Evolutionary conservation across 1,140 invertebrate genomes (phyloP), one percentile per base, ranked within the genome.

Genomic region (Holcopasites calliopsidis): DNA sequence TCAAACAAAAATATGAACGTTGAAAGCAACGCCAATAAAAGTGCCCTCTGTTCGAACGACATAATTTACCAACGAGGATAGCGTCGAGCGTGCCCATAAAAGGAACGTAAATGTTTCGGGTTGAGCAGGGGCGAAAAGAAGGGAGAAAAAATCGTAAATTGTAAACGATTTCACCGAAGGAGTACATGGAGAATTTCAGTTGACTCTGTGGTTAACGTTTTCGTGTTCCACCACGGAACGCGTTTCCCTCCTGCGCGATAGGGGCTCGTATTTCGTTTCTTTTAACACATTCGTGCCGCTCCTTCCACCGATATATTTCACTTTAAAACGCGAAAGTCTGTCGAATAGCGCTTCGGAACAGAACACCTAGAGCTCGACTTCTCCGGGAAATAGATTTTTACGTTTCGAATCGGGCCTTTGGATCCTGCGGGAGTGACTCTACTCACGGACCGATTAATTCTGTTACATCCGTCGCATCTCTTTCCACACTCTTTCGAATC

Each of bases 131-230:
- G 0, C 4, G 16, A 0, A 26, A 5, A 26, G 2, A n/a, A n/a
- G n/a, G n/a, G n/a, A 21, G 38, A 64, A 28, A 70, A 72, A 72
- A 64, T 72, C 70, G 70, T 62, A 72, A 64, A 72, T 71, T 61
- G 33, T 52, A 35, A 71, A 58, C 40, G n/a, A 47, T 16, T 7
- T 2, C 35, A 8, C 0, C 3, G 47, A 21, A 40, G 28, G 26
- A 62, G 23, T 35, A 72, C 23, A n/a, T n/a, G n/a, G n/a, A 23
- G 58, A 50, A 64, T 72, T 72, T 47, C 70, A 33, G 58, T 62
- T 16, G 58, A n/a, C 47, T n/a, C n/a, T 52, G 28, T 64, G 47
- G 60, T 72, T 72, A 64, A 72, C 50, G 33, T 72, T 70, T 72
- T 72, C 70, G 58, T 64, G 61, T 72, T 72, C 23, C 26, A 26